Base-by-base conservation (phyloP, 2,113 vertebrate genomes). In the Cochlearius cochlearius region DNA sequence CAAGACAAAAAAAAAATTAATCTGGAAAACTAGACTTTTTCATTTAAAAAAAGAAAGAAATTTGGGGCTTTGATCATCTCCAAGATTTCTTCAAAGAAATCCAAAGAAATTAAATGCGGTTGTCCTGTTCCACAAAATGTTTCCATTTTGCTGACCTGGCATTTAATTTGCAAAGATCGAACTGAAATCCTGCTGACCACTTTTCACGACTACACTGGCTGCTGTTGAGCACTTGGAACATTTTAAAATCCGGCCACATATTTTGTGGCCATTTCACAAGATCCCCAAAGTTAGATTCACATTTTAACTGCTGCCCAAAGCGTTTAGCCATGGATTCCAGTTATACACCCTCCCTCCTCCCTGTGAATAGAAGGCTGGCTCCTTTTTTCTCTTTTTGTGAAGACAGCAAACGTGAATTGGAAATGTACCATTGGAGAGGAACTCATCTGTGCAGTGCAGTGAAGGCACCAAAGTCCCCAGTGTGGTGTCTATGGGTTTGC, bases 211-310 rank as follows among this genome's bases (percentile, higher is more conserved):
- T 86, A 36, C 50, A 49, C 19, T 90, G 82, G 55, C 79, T 88
- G 49, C 53, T 14, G 19, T 23, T 63, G 67, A 86, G 67, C 55
- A 84, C 36, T 77, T 80, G 84, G 76, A 91, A 94, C 60, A 30
- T 50, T 95, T 88, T 90, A 64, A 86, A 94, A 82, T 90, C 69
- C 0, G 5, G 36, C 45, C 56, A 52, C 60, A 43, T 77, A 83
- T 90, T 95, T 94, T 90, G 78, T 88, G 67, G 67, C 75, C n/a
- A 74, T 90, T 92, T 94, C 91, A 92, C 55, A 92, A 88, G 82
- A 86, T 72, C 73, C 36, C 14, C 60, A 60, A 79, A 90, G 43
- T 62, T 92, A 56, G 63, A 53, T 43, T 73, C 78, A 86, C 38
- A 69, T 93, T 86, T 94, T 62, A 90, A 73, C 19, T 53, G 49